Evolutionary conservation across 2,888 invertebrate genomes (phyloP).

Genomic region (Amblyteles armatorius): DNA sequence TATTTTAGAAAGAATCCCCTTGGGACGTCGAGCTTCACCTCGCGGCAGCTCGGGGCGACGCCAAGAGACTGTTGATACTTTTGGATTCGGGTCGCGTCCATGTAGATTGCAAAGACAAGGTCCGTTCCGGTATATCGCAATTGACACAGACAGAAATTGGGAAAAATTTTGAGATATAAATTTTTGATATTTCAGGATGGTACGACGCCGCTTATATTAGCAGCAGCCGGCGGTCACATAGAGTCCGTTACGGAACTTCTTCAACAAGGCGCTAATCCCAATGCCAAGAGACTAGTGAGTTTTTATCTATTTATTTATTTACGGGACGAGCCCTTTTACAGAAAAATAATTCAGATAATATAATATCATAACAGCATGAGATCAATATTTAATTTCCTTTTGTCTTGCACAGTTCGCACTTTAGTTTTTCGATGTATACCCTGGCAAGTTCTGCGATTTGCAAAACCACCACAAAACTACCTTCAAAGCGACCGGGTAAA

Average conservation of each 20-base stretch:
- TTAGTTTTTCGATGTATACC: no score
- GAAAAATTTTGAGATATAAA: background rate
- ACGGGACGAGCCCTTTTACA: no score
- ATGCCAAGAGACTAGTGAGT: constrained; percentile 91
- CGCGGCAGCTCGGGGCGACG: constrained; percentile 95
- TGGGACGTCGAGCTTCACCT: constrained; percentile 97
- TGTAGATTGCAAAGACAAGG: constrained; percentile 97
- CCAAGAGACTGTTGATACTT: constrained; percentile 90
- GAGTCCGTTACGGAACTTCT: constrained; percentile 94
- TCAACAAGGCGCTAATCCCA: constrained; percentile 96
- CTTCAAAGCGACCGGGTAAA: no score
- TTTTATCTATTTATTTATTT: no score
- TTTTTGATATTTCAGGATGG: constrained; percentile 90
- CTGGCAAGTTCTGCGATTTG: no score
- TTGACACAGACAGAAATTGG: background rate
- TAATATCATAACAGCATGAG: no score
- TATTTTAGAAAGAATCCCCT: constrained; percentile 94
- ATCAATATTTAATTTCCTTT: no score
- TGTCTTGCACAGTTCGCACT: no score
- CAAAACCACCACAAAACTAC: no score
- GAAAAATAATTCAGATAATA: no score
- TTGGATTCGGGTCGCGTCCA: constrained; percentile 97
- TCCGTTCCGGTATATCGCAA: constrained; percentile 83
- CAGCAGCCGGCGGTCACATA: constrained; percentile 95
- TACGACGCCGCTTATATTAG: constrained; percentile 96